Base-by-base conservation (phyloP, 1,140 invertebrate genomes). In the Pollicipes pollicipes region DNA sequence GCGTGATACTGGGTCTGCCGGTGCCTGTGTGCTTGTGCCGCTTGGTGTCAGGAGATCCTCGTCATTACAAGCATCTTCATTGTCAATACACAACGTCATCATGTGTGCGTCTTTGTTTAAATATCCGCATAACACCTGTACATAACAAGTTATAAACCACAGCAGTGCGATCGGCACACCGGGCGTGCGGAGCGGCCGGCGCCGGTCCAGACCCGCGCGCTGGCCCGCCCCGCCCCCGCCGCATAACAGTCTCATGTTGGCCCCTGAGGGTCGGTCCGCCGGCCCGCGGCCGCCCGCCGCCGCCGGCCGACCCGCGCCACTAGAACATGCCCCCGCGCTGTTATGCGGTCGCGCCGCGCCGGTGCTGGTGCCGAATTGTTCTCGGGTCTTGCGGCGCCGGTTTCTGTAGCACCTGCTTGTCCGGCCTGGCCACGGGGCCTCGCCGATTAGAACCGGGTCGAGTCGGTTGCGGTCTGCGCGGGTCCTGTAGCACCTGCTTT, bases 281-380 rank as follows among this genome's bases (percentile, higher is more conserved):
- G n/a, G n/a, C n/a, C n/a, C n/a, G n/a, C 17, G 45, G 45, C 10
- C 10, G 24, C 45, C 45, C 45, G 45, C 6, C 45, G 8, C 45
- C 45, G 21, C n/a, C n/a, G n/a, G n/a, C n/a, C n/a, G n/a, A n/a
- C 6, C 2, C 45, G 45, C 45, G 45, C 45, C 32, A 10, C 45
- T 58, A 72, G 37, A 72, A 72, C 86, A 91, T 88, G 71, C 88
- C 88, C 77, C 86, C 86, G 73, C 80, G 86, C 31, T 85, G 82
- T 77, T 94, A 93, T 78, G 83, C 88, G 73, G 88, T 85, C 0
- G 90, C 87, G 16, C 86, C 86, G 26, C 84, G 81, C 70, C 90
- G 82, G 80, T 88, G 90, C 78, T 93, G 89, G 83, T 83, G 93
- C 92, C 26, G 82, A 88, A 68, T 93, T 94, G 76, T 90, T 80